Base-by-base conservation (phyloP, 2,888 invertebrate genomes). In the Helleia helle region DNA sequence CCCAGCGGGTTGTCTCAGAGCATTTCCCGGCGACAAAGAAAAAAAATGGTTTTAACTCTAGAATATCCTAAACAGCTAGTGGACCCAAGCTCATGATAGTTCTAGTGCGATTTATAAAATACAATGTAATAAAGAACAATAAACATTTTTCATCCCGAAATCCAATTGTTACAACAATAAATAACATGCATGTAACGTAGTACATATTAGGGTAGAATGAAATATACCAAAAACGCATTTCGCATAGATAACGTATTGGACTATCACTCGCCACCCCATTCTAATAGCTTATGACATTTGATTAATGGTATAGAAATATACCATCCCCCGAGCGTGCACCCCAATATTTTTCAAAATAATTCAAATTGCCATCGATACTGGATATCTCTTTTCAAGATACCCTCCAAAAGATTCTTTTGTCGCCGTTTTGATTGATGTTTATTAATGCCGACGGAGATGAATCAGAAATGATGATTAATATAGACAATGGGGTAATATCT, bases 181-280 rank as follows among this genome's bases (percentile, higher is more conserved):
- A 34, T 11, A 22, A 34, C 34, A 22, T 12, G 9, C 9, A 18
- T 18, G 15, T n/a, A n/a, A n/a, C 17, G 17, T 9, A 34, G 9
- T 5, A 18, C 15, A 15, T 4, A 4, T 14, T 14, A 14, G 7
- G 17, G 11, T 18, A 3, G 7, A 12, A 34, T 22, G 31, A 49
- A 44, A 52, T 52, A 52, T 44, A 52, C 50, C 58, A 69, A 71
- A 66, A 71, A 70, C 60, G 61, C 59, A 62, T 65, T 65, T 63
- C 61, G 58, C 47, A 68, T 67, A 73, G 70, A 74, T 66, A 70
- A 71, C 66, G 67, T 65, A 71, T 72, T 65, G 73, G 65, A 64
- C 66, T 68, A 65, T 77, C n/a, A n/a, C n/a, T n/a, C 76, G 54
- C 65, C 80, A 72, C 83, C 80, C 81, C 64, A 73, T 73, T 71